These are phyloP conservation scores for Dinomys branickii DNA, from an alignment of 2,113 vertebrate species.

Conservation along the genomic window DNA sequence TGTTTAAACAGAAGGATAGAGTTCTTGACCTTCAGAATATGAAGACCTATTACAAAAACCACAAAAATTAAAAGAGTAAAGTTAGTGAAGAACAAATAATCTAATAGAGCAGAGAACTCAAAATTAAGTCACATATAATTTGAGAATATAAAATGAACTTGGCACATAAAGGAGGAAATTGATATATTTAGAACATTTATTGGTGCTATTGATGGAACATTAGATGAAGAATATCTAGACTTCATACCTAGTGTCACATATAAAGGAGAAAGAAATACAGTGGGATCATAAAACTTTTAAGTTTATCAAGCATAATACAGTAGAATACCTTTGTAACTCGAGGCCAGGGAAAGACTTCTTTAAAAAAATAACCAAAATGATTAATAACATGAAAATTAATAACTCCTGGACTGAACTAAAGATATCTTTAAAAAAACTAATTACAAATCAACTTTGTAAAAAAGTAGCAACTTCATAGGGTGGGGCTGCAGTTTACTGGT, in stretches of 20 bases:
- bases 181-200: neutral
- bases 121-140: slow-evolving; percentile 8
- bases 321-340: neutral
- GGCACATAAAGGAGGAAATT: neutral
- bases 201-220: neutral
- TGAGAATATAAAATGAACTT: slow-evolving; percentile 16
- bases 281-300: neutral
- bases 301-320: neutral
- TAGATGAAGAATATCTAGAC: slow-evolving; percentile 7
- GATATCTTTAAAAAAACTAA: slow-evolving; percentile 36
- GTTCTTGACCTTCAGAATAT: neutral
- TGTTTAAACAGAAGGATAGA: neutral
- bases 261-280: neutral
- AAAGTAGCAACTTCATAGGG: neutral
- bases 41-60: neutral
- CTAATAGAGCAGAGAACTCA: neutral
- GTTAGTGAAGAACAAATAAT: neutral
- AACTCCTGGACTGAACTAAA: slow-evolving; percentile 14
- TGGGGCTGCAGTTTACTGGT: neutral
- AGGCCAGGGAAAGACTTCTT: no score
- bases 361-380: neutral
- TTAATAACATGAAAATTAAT: neutral
- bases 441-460: neutral
- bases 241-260: neutral
- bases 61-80: neutral